Base-by-base conservation (phyloP, 2,888 invertebrate species). In the Agrilus mali region DNA sequence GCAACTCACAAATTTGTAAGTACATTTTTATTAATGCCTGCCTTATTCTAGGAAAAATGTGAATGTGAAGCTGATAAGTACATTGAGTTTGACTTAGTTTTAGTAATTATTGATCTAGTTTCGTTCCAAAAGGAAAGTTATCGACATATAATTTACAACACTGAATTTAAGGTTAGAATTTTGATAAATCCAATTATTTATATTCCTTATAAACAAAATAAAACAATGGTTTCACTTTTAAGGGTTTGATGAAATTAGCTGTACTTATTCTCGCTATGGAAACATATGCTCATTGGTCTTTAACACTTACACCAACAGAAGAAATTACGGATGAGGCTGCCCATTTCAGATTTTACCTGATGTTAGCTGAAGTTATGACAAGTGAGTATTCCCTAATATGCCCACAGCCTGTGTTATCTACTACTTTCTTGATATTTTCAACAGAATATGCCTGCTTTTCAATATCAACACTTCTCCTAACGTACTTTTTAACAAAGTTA, bases 51-150 rank as follows among this genome's bases (percentile, higher is more conserved):
- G 93, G 75, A 73, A 8, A 71, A 73, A 48, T 94, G 94, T 60
- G 77, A 78, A 38, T 70, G 76, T 36, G 64, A 82, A 12, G 86
- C 87, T 1, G 94, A 94, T 63, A 89, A 89, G 62, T 94, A 93
- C 60, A 80, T 93, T 46, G 93, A 94, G 66, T 90, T 86, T 64
- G 94, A 94, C 59, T 75, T 81, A n/a, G 82, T 87, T 1, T 83
- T 93, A 50, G 80, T 90, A 0, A 75, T 88, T 57, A 82, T 94
- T 47, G 93, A 94, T 65, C 69, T 89, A 20, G 74, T 93, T 22
- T 67, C 94, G 10, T 73, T 93, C 53, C 84, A 86, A 36, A 79
- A 77, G 46, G 77, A 80, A 55, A 92, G 90, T 0, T 90, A 88
- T 60, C 71, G 90, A 31, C 94, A 94, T 69, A 72, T 92, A 31